Conservation (phyloP, 2,797 vertebrate genomes). For the Pogonophryne albipinna region DNA sequence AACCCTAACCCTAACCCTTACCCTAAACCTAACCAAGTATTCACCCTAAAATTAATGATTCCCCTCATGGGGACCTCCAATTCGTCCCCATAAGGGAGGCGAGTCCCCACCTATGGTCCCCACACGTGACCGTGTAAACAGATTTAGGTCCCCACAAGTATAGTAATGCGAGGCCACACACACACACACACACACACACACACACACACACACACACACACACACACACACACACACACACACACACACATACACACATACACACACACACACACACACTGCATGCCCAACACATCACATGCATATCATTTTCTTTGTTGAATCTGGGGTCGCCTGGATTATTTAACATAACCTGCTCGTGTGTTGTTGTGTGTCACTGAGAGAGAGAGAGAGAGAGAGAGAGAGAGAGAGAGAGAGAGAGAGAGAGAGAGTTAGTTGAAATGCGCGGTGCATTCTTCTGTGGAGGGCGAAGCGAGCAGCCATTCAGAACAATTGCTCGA, state of each 20-base stretch:
- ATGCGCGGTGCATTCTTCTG: constrained; percentile 71
- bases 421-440: constrained; percentile 47
- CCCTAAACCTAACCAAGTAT: too few relatives aligned
- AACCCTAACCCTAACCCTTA: too few relatives aligned
- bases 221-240: neutral
- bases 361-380: neutral
- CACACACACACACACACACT: neutral
- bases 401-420: constrained; percentile 4
- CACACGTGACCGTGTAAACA: too few relatives aligned
- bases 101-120: too few relatives aligned
- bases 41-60: too few relatives aligned
- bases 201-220: neutral
- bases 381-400: neutral
- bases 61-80: too few relatives aligned
- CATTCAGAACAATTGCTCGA: constrained; percentile 17
- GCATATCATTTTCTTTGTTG: neutral
- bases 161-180: too few relatives aligned
- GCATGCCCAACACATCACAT: neutral
- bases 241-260: constrained; percentile 3
- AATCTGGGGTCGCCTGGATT: constrained; percentile 30
- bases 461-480: constrained; percentile 54
- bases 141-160: too few relatives aligned
- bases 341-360: constrained; percentile 36
- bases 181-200: neutral
- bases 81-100: too few relatives aligned